Evolutionary conservation across 2,797 vertebrate species (phyloP).

Genomic region (Leuciscus waleckii): DNA sequence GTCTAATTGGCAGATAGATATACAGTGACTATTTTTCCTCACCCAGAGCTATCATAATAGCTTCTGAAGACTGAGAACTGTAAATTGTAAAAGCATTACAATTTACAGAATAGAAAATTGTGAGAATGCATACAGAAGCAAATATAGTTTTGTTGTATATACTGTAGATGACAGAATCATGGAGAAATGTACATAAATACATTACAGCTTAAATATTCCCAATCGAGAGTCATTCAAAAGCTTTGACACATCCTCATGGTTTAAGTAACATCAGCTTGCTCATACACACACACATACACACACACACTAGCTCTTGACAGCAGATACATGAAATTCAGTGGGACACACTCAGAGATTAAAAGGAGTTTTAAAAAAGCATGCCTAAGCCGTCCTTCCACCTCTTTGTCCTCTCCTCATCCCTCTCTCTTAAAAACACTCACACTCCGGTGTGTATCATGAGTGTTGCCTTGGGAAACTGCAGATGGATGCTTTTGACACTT

Average conservation of each 20-base stretch:
- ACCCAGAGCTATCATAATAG: background rate
- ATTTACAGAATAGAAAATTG: background rate
- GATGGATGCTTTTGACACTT: constrained; percentile 64
- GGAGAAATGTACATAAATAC: background rate
- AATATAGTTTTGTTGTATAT: background rate
- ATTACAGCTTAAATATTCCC: constrained; percentile 23
- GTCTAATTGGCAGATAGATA: background rate
- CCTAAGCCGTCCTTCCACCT: constrained; percentile 43
- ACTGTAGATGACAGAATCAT: background rate
- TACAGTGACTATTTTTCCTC: background rate
- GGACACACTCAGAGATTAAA: constrained; percentile 40
- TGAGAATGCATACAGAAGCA: background rate
- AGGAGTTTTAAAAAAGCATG: constrained; percentile 47
- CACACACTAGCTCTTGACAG: background rate
- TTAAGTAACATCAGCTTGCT: constrained; percentile 15
- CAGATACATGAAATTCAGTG: constrained; percentile 37
- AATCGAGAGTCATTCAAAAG: constrained; percentile 14
- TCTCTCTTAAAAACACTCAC: constrained; percentile 33
- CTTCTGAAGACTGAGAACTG: background rate
- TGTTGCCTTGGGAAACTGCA: constrained; percentile 41
- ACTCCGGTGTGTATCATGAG: constrained; percentile 28
- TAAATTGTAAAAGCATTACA: background rate
- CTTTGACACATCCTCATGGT: constrained; percentile 16
- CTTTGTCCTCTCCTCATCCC: constrained; percentile 34
- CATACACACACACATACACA: background rate